phyloP scores from a whole-genome alignment of 2,113 vertebrate species.

The Lanius ludovicianus region DNA sequence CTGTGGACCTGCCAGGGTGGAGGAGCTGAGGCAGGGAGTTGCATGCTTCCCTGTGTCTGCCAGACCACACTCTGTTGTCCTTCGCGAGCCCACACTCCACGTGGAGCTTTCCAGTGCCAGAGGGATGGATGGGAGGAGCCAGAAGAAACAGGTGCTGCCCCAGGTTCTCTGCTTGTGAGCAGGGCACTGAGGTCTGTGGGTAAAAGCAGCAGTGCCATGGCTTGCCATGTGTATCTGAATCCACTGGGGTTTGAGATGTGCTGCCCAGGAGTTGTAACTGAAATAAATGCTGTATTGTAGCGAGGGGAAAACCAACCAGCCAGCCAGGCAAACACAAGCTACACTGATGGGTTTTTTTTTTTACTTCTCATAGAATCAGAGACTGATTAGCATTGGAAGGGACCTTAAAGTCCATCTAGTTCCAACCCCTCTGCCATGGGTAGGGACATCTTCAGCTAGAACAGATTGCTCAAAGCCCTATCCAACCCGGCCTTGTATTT shows the following conservation, averaged over 20 bases:
- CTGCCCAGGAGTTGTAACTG: background rate
- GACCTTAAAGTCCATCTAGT: background rate
- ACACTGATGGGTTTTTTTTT: background rate
- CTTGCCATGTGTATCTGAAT: background rate
- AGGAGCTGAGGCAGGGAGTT: background rate
- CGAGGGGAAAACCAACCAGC: background rate
- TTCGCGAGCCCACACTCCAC: background rate
- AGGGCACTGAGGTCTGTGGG: background rate
- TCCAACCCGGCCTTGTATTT: background rate
- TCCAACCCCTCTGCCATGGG: background rate
- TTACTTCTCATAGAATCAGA: background rate
- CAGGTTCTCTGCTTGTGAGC: background rate
- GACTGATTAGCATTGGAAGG: background rate
- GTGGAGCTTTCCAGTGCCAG: background rate
- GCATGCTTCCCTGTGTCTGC: background rate
- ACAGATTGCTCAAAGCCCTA: background rate
- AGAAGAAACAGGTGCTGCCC: background rate
- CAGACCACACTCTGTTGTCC: background rate
- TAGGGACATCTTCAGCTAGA: background rate
- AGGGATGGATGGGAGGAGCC: background rate
- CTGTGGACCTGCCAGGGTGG: background rate
- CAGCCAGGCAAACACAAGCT: background rate
- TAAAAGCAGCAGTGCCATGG: rapidly evolving
- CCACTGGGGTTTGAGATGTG: background rate
- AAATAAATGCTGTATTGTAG: background rate